Base-by-base conservation (phyloP, 2,113 vertebrate species). In the Donacobius atricapilla region DNA sequence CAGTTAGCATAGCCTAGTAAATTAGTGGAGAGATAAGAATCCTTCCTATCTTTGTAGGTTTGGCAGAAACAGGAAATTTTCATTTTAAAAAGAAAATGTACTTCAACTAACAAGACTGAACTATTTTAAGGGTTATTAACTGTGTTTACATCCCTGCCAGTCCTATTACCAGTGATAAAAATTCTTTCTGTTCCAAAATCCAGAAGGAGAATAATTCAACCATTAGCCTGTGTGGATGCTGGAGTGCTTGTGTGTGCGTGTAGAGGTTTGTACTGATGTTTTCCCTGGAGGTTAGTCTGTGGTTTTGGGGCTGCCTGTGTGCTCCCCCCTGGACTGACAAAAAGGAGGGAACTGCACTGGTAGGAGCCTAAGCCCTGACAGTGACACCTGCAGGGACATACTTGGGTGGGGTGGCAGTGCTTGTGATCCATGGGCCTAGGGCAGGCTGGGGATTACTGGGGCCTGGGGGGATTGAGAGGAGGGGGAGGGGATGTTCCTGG, bases 31-130 rank as follows among this genome's bases (percentile, higher is more conserved):
- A 82, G 83, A 82, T 94, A 96, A 97, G 88, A 79, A 51, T 13
- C 9, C 24, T 82, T 39, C n/a, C 35, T 94, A 63, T 86, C 68
- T 96, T 90, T 48, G 18, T 60, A 63, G 33, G 27, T 69, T 76
- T 83, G 48, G 61, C 79, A 95, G 90, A 95, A 91, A 93, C 73
- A 93, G 83, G 90, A 97, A 93, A 90, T 92, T 83, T 90, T 65
- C 53, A 93, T 94, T 90, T 90, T 84, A 77, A 93, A 80, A 95
- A 96, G 83, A 72, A 91, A 89, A 95, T 92, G 14, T 27, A 42
- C 22, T 89, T 93, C 60, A 92, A 51, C 88, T 89, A 75, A 90
- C 54, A 90, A 81, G 15, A 47, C 27, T 27, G 65, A 75, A 90
- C 69, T 60, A 23, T 89, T 88, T 83, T 81, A 93, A 87, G 47